Evolutionary conservation across 2,888 invertebrate genomes (phyloP).

Genomic region (Cotesia congregata): DNA sequence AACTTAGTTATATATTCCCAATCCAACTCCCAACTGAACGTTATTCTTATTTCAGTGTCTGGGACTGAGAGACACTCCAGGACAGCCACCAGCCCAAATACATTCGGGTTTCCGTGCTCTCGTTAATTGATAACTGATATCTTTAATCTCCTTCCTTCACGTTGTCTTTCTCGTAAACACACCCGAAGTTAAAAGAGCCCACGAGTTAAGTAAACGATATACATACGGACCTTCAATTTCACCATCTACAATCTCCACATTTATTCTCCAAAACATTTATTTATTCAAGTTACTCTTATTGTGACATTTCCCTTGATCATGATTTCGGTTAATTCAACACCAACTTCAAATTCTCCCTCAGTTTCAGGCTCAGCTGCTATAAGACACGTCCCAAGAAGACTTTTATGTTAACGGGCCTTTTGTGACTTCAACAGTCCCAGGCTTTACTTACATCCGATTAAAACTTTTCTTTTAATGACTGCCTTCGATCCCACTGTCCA

Average conservation of each 20-base stretch:
- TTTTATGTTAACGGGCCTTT: too few relatives aligned
- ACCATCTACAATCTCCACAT: neutral
- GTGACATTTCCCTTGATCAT: neutral
- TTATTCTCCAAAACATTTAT: slow-evolving; percentile 7
- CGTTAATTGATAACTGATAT: slow-evolving; percentile 68
- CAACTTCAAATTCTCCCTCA: too few relatives aligned
- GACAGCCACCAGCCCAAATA: slow-evolving; percentile 48
- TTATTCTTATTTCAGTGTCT: slow-evolving; percentile 19
- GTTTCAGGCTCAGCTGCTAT: too few relatives aligned
- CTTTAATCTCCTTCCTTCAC: slow-evolving; percentile 56
- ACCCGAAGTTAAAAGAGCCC: neutral
- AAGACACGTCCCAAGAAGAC: too few relatives aligned
- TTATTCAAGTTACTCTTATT: neutral
- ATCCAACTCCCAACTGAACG: neutral
- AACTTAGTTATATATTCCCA: slow-evolving; percentile 8
- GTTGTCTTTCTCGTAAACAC: slow-evolving; percentile 11
- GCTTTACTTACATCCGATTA: too few relatives aligned
- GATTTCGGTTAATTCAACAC: neutral
- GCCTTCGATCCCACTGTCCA: too few relatives aligned
- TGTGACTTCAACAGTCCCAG: too few relatives aligned
- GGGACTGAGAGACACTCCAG: slow-evolving; percentile 48
- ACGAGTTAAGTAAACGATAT: neutral
- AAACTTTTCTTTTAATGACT: too few relatives aligned
- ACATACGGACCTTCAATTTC: neutral
- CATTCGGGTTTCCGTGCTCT: slow-evolving; percentile 59